Conservation (phyloP, 2,888 invertebrate genomes). For the Axea sp. region DNA sequence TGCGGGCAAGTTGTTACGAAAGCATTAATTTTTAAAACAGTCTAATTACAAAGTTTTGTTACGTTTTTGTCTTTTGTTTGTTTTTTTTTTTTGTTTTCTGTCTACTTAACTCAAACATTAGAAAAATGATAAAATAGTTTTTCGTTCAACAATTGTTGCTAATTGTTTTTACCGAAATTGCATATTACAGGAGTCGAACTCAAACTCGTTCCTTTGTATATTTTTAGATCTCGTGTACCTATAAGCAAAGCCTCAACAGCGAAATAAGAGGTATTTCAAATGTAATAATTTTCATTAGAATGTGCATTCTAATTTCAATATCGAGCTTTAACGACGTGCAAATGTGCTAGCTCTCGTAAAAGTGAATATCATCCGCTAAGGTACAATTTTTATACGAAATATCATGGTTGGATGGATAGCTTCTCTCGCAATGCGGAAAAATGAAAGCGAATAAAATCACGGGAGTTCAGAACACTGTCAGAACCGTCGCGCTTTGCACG, state of each 20-base stretch:
- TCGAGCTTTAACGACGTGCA: slow-evolving; percentile 23
- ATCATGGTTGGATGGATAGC: slow-evolving; percentile 51
- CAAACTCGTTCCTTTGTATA: no score
- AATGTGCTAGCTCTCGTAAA: slow-evolving; percentile 38
- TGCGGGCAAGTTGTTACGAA: slow-evolving; percentile 35
- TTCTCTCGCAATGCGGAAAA: slow-evolving; percentile 52
- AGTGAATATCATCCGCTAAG: slow-evolving; percentile 37
- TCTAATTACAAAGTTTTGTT: no score
- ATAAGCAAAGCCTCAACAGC: no score
- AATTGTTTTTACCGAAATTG: no score
- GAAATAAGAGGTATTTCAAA: neutral
- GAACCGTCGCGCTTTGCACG: slow-evolving; percentile 39
- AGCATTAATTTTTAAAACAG: no score
- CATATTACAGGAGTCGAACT: no score
- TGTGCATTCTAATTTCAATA: slow-evolving; percentile 51
- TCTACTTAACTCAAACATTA: no score
- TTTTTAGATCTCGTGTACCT: no score
- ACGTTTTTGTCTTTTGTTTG: no score
- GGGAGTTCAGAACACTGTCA: slow-evolving; percentile 50
- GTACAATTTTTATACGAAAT: slow-evolving; percentile 56
- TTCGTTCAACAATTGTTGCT: no score
- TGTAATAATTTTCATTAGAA: slow-evolving; percentile 40
- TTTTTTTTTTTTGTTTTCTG: no score
- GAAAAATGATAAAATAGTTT: no score
- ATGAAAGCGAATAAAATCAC: slow-evolving; percentile 56